Evolutionary conservation across 2,797 vertebrate species (phyloP).

Genomic region (Chelidonichthys spinosus): DNA sequence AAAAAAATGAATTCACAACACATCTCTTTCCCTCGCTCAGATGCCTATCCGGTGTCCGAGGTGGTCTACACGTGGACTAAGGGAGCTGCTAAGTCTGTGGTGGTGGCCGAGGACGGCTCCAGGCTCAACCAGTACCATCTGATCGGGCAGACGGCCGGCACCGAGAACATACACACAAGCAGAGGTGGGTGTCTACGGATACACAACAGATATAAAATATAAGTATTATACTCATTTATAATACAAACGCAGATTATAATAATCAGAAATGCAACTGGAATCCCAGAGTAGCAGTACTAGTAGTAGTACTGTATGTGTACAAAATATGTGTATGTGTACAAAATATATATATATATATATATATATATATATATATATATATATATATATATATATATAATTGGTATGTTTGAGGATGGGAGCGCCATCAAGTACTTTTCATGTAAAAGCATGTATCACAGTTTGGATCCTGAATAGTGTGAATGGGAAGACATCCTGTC

Average conservation of each 20-base stretch:
- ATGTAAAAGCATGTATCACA: not conserved
- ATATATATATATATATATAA: too few species aligned
- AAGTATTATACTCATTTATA: not conserved
- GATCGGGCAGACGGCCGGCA: conserved; percentile 91
- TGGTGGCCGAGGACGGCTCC: conserved; percentile 95
- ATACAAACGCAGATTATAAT: not conserved
- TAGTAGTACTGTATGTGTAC: not conserved
- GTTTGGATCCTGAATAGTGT: not conserved
- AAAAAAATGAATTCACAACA: not conserved
- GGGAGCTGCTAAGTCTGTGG: conserved; percentile 89
- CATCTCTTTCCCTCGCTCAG: conserved; percentile 72
- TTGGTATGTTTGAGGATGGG: too few species aligned
- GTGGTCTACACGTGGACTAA: conserved; percentile 95
- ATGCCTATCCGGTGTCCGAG: conserved; percentile 97
- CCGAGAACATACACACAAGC: conserved; percentile 93
- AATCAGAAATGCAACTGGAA: not conserved
- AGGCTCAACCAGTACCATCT: conserved; percentile 97
- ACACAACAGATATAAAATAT: not conserved
- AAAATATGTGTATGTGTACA: too few species aligned
- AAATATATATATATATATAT: too few species aligned
- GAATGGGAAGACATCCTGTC: not conserved
- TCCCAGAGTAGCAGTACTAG: not conserved
- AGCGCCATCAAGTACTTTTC: too few species aligned
- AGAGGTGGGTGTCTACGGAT: conserved; percentile 83
- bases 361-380: too few species aligned